Conservation (phyloP, 2,113 vertebrate genomes). For the Carassius auratus region DNA sequence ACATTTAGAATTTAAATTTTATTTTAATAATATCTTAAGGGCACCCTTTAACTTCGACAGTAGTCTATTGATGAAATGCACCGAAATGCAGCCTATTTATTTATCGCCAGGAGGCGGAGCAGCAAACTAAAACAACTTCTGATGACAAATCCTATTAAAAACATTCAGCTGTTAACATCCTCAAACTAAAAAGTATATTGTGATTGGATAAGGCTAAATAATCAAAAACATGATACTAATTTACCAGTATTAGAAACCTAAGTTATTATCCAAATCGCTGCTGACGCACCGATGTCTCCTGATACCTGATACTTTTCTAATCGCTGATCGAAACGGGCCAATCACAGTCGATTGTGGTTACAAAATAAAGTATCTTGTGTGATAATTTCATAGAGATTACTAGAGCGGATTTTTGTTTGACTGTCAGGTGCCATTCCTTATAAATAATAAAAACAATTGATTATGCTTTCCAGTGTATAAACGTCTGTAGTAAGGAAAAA, state of each 20-base stretch:
- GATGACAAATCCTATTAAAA: neutral
- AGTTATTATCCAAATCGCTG: neutral
- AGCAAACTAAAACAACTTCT: neutral
- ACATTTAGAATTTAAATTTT: neutral
- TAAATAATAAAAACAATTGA: neutral
- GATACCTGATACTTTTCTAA: neutral
- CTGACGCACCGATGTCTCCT: neutral
- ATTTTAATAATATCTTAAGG: no score
- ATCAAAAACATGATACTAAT: neutral
- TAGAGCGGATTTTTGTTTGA: neutral
- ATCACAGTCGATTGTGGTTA: neutral
- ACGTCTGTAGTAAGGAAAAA: neutral
- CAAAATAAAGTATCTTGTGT: neutral
- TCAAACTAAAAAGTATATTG: neutral
- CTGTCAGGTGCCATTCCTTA: neutral
- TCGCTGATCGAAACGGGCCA: neutral
- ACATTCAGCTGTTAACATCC: neutral
- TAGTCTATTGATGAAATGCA: no score
- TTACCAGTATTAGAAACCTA: neutral
- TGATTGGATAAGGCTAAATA: neutral
- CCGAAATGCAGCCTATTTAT: neutral
- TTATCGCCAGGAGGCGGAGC: neutral
- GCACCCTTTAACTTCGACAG: no score
- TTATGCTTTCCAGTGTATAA: neutral
- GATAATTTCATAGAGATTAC: neutral